Percentiles rank a stretch among this genome's conserved stretches.
phyloP scores from a whole-genome alignment of 2,888 invertebrate genomes.

The Tubulanus polymorphus region DNA sequence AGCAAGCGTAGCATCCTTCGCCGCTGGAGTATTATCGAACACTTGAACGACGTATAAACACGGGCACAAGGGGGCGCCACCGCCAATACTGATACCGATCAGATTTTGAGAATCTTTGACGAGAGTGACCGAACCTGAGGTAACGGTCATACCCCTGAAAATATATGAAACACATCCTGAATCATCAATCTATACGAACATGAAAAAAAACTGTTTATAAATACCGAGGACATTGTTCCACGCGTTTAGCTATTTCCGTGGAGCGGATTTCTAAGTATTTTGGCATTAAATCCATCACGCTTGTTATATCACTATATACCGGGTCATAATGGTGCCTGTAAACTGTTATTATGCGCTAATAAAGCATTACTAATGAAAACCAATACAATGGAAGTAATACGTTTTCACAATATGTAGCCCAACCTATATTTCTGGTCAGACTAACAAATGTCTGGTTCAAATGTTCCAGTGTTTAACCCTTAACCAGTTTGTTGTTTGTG shows the following conservation, averaged over 20 bases:
- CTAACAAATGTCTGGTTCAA: too few relatives aligned
- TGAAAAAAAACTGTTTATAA: too few relatives aligned
- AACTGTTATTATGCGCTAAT: too few relatives aligned
- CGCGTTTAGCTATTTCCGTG: neutral
- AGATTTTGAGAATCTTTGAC: conserved; percentile 86
- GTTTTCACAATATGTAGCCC: too few relatives aligned
- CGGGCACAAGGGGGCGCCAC: conserved; percentile 78
- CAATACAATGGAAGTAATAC: too few relatives aligned
- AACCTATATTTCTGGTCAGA: too few relatives aligned
- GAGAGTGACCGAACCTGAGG: conserved; percentile 85
- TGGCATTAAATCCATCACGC: neutral
- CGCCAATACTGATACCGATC: conserved; percentile 97
- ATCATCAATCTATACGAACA: too few relatives aligned
- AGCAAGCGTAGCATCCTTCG: conserved; percentile 87
- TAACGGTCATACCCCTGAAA: conserved; percentile 93
- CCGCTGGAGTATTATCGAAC: conserved; percentile 96
- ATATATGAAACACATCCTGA: neutral
- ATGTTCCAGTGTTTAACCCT: too few relatives aligned
- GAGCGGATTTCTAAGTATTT: neutral
- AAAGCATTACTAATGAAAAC: too few relatives aligned
- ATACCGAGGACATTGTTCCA: neutral
- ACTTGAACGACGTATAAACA: conserved; percentile 98
- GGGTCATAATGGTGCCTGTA: too few relatives aligned
- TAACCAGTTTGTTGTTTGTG: too few relatives aligned
- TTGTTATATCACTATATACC: too few relatives aligned